Evolutionary conservation across 2,113 vertebrate species (phyloP).

Genomic region (Gobio gobio): DNA sequence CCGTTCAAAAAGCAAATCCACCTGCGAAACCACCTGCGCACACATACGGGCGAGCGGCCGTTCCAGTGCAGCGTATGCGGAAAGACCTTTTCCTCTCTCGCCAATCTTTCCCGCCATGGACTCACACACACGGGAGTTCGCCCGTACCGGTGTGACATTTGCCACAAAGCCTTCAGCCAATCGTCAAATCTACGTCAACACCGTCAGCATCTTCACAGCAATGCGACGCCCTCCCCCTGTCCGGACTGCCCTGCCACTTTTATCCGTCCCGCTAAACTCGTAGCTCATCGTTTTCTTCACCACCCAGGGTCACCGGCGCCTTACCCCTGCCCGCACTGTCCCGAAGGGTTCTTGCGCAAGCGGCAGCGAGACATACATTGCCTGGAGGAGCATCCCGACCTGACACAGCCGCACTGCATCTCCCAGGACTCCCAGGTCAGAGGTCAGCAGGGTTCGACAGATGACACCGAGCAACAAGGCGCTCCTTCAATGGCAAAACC

Average conservation of each 20-base stretch:
- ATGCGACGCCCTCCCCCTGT: conserved; percentile 67
- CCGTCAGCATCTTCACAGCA: conserved; percentile 79
- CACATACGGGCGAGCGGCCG: conserved; percentile 87
- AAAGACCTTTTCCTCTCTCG: conserved; percentile 85
- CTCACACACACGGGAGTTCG: conserved; percentile 86
- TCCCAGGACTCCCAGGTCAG: conserved; percentile 2
- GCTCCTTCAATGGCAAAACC: neutral
- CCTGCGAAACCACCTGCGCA: conserved; percentile 86
- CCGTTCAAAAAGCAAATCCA: conserved; percentile 89
- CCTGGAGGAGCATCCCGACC: conserved; percentile 66
- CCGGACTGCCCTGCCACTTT: conserved; percentile 79
- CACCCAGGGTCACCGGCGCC: conserved; percentile 76
- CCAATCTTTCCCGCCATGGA: conserved; percentile 86
- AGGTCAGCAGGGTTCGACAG: neutral
- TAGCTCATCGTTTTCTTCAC: conserved; percentile 74
- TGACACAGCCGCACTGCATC: conserved; percentile 32
- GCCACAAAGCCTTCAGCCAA: conserved; percentile 86
- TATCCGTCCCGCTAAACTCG: conserved; percentile 78
- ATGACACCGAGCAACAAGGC: neutral
- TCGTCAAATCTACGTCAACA: conserved; percentile 90
- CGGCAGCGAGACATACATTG: conserved; percentile 75
- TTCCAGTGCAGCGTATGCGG: conserved; percentile 88
- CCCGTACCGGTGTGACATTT: conserved; percentile 85
- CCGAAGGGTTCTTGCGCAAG: conserved; percentile 74
- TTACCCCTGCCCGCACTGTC: conserved; percentile 78